Base-by-base conservation (phyloP, 2,888 invertebrate genomes). In the Apamea anceps region DNA sequence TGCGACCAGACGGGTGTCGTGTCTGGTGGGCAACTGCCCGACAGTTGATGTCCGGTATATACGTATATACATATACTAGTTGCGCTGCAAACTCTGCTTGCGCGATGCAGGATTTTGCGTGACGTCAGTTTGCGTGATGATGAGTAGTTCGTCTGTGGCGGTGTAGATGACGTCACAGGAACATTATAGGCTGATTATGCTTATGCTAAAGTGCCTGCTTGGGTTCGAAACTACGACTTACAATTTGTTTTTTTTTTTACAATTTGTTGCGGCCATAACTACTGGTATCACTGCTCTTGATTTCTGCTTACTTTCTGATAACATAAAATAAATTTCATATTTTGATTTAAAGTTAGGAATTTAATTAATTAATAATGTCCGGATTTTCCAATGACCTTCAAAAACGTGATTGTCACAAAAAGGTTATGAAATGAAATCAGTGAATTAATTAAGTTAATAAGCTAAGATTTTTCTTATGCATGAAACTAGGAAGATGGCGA, bases 381-480 rank as follows among this genome's bases (percentile, higher is more conserved):
- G 67, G 60, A 67, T 85, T 75, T 74, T 68, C 73, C 82, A 85
- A 87, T 71, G 54, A 28, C n/a, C 2, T 67, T 62, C 66, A 65
- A 76, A 48, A 78, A 86, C 62, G 77, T 82, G 88, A 67, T 28
- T 65, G 10, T 72, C 70, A 84, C 76, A 72, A 82, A 77, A 65
- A 3, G 15, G 0, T 12, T 67, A 79, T 72, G 73, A 70, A 79
- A 80, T 62, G 13, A 75, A 70, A 72, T 54, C 2, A 25, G 57
- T 57, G 62, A 42, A 48, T 57, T 21, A 32, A 13, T 68, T 28
- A 21, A 45, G 62, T 91, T 92, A 93, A 72, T 91, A 86, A 68
- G 90, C 82, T 12, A 95, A 63, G 21, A 95, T 84, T 88, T 96
- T 96, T 83, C 95, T 94, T 90, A 96, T 88, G 82, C 93, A 92